Base-by-base conservation (phyloP, 2,888 invertebrate genomes). In the Drosophila sordidapex region DNA sequence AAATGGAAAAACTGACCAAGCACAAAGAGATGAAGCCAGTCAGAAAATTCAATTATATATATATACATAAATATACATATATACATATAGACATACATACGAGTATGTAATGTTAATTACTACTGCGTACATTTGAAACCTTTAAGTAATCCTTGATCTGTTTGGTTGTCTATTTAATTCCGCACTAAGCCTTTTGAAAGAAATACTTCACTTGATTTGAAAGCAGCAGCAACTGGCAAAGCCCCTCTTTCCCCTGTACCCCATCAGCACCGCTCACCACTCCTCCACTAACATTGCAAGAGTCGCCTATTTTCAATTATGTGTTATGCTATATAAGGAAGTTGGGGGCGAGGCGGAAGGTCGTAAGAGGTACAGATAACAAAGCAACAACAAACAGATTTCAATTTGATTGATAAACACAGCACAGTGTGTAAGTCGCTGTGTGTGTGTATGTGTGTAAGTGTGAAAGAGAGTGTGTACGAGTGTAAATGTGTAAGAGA, bases 331-430 rank as follows among this genome's bases (percentile, higher is more conserved):
- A n/a, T 7, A 29, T 21, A 21, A 31, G 18, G 25, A 49, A 52
- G 38, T 13, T 52, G 15, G n/a, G 10, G 18, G 15, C 31, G 11
- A 11, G 40, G 18, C 8, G 15, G 18, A 49, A 52, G 25, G 15
- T 46, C 25, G 35, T 6, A 29, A 7, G 46, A 53, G 59, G 15
- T 35, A 25, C 60, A 38, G 61, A 64, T 59, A 64, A 64, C 40
- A 76, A 70, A 69, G 68, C 53, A 76, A 78, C 82, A 87, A 84
- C 82, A 87, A 87, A 85, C 74, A 87, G 85, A 86, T 86, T 89
- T 90, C 86, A 88, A 87, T 88, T 83, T 90, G 90, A 90, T 87
- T 90, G 87, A 87, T 87, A 87, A 90, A 89, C 79, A 74, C 72
- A 27, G 58, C 53, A 52, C 33, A 56, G n/a, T 15, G 15, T n/a